A percentile compares a stretch with the other conserved stretches of the same genome.
These are phyloP conservation scores for Chinchilla lanigera DNA, from an alignment of 2,113 vertebrate genomes.

Conservation along the genomic window DNA sequence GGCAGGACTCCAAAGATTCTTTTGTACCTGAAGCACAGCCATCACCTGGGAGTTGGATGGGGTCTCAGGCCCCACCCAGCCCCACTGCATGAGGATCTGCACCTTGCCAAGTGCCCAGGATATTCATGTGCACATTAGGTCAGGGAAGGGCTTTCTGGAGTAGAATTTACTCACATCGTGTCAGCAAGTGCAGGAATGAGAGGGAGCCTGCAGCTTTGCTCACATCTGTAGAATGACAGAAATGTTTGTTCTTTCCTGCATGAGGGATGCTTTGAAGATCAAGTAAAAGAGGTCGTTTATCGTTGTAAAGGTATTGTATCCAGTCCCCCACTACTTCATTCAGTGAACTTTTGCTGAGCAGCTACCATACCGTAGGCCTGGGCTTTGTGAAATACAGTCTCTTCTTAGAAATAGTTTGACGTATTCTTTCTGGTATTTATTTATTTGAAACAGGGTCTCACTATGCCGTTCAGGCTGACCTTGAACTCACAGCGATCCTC, in stretches of 20 bases:
- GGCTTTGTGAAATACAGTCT: neutral
- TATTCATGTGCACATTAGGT: neutral
- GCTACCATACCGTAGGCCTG: neutral
- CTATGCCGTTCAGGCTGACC: neutral
- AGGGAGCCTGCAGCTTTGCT: neutral
- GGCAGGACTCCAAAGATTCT: neutral
- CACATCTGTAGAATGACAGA: neutral
- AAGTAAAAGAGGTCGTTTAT: neutral
- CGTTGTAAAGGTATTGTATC: neutral
- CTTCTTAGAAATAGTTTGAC: neutral
- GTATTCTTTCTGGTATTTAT: neutral
- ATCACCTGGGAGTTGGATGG: neutral
- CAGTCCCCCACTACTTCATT: neutral
- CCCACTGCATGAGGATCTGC: neutral
- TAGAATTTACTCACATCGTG: neutral
- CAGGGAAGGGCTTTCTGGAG: neutral
- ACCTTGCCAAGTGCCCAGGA: neutral
- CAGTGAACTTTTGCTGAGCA: neutral
- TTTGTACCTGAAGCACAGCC: neutral
- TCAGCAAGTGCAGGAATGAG: neutral
- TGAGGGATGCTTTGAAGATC: neutral
- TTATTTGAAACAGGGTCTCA: neutral
- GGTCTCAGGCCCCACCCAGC: neutral
- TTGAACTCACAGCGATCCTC: neutral
- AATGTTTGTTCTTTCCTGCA: neutral